Evolutionary conservation across 2,113 vertebrate species (phyloP).

Genomic region (Cyprinodon brontotheroides): DNA sequence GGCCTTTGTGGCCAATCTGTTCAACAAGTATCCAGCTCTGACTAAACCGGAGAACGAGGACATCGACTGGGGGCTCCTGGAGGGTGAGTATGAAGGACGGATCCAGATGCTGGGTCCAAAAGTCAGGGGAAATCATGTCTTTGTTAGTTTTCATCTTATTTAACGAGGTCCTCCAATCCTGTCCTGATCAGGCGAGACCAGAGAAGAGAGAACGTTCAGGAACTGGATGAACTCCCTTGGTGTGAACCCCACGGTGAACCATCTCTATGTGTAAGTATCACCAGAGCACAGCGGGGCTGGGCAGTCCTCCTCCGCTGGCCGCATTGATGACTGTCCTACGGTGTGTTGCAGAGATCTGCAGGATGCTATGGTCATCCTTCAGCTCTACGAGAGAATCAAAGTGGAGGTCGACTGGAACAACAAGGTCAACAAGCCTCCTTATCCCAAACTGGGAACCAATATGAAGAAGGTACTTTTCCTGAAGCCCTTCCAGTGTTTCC

Average conservation of each 20-base stretch:
- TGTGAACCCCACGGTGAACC: slow-evolving; percentile 90
- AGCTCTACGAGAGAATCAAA: slow-evolving; percentile 96
- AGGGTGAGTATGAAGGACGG: slow-evolving; percentile 50
- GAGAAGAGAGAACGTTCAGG: slow-evolving; percentile 92
- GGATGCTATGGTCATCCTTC: slow-evolving; percentile 93
- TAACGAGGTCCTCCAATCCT: slow-evolving; percentile 24
- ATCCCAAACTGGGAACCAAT: slow-evolving; percentile 91
- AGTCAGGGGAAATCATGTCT: background rate
- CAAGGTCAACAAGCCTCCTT: slow-evolving; percentile 94
- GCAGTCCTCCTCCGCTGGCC: background rate
- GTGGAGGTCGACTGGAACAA: slow-evolving; percentile 91
- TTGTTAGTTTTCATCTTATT: background rate
- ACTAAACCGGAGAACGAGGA: slow-evolving; percentile 95
- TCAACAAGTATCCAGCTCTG: slow-evolving; percentile 96
- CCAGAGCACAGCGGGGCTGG: background rate
- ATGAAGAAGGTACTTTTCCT: slow-evolving; percentile 90
- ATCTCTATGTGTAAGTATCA: slow-evolving; percentile 85
- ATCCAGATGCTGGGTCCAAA: background rate
- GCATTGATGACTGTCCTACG: background rate
- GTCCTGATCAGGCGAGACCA: slow-evolving; percentile 84
- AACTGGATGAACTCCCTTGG: slow-evolving; percentile 98
- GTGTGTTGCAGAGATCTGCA: slow-evolving; percentile 85
- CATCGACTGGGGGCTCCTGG: slow-evolving; percentile 93
- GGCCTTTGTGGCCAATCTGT: slow-evolving; percentile 95
- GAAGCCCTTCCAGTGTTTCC: background rate